Percentiles rank a stretch among this genome's conserved stretches.
phyloP scores from a whole-genome alignment of 2,797 vertebrate genomes.

The Petrocephalus sullivani region DNA sequence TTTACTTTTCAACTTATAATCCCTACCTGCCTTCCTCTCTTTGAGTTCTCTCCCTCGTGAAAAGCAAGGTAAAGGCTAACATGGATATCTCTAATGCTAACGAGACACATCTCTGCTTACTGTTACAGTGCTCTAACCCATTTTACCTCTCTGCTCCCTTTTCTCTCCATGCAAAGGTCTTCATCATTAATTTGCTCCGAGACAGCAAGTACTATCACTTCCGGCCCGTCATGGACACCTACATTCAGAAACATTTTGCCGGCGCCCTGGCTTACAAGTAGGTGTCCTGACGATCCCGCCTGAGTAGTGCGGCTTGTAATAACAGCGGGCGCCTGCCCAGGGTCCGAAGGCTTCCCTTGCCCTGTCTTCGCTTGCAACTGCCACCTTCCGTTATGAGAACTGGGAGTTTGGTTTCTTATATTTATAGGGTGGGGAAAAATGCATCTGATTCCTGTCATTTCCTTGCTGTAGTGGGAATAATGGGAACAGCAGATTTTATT shows the following conservation, averaged over 20 bases:
- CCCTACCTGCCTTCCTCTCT: background rate
- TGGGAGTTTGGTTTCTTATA: background rate
- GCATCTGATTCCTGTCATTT: background rate
- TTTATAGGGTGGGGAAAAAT: background rate
- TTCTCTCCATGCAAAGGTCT: constrained; percentile 68
- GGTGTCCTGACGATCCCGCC: constrained; percentile 23
- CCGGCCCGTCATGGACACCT: constrained; percentile 95
- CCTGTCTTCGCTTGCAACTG: background rate
- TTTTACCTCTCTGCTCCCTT: background rate
- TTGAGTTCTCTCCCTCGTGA: background rate
- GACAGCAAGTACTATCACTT: constrained; percentile 99
- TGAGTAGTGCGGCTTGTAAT: background rate
- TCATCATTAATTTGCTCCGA: constrained; percentile 96
- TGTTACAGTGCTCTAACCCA: background rate
- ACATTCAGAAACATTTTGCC: constrained; percentile 98
- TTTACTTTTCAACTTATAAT: background rate
- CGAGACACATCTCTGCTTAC: background rate
- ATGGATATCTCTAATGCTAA: background rate
- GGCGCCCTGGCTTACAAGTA: constrained; percentile 98
- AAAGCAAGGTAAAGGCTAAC: background rate
- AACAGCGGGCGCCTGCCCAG: background rate
- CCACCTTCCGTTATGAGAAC: background rate
- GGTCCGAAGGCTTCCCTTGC: background rate
- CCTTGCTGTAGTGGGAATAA: background rate
- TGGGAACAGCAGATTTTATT: background rate